Evolutionary conservation across 2,888 invertebrate genomes (phyloP), one percentile per base, ranked within the genome.

Genomic region (Papilio demoleus): DNA sequence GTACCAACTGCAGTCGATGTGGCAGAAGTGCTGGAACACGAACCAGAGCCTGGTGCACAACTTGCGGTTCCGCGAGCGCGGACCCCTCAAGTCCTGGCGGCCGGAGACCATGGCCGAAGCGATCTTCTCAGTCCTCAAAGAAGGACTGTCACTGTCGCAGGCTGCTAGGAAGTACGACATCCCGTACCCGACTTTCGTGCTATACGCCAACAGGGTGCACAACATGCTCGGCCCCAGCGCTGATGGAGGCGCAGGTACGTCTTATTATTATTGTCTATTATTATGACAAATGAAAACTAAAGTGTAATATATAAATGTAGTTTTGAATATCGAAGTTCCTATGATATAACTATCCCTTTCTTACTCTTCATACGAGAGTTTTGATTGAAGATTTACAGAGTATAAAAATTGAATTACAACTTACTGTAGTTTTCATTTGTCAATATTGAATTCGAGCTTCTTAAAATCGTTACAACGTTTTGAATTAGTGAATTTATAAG

Each of bases 11-110:
- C 98, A 98, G 90, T 97, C 97, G 70, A 97, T 97, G 96, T 98
- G 98, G 98, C 97, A 98, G 90, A 98, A 97, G 88, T 97, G 97
- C 89, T 98, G 97, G 97, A 97, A 97, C 89, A 97, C 97, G 76
- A 97, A 97, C 88, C 97, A 97, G 89, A 96, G 96, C 81, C 94
- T 97, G 81, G 97, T 97, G 77, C 97, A 97, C 92, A 97, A 97
- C 86, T 92, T 98, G 82, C 95, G 97, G 78, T 97, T 98, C 93
- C 95, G 98, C 60, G 98, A 98, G 90, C 95, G 98, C 69, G 98
- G 98, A 2, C 98, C 98, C 0, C 93, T 98, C 71, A 98, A 98
- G 87, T 97, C 97, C 67, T 98, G 98, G 98, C 94, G 97, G 64
- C 97, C 97, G 3, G 98, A 98, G 87, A 98, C 97, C 70, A 98